Conservation (phyloP, 1,140 invertebrate species). For the Drosophila bocqueti region DNA sequence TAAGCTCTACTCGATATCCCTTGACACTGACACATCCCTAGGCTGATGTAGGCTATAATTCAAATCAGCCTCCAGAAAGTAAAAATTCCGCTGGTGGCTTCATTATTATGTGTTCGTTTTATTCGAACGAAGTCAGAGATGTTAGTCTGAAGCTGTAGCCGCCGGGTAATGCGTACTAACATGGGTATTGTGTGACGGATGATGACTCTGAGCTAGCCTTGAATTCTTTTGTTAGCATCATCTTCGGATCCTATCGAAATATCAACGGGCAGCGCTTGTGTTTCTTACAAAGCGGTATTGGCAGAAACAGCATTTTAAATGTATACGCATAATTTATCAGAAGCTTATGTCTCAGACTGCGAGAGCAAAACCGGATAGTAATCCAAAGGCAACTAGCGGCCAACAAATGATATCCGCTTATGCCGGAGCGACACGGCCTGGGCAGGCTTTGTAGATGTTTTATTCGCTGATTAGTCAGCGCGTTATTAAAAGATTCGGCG, state of each 20-base stretch:
- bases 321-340: slow-evolving; percentile 41
- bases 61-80: slow-evolving; percentile 2
- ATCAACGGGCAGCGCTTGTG: slow-evolving; percentile 32
- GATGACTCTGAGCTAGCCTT: slow-evolving; percentile 20
- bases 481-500: slow-evolving; percentile 53
- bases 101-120: slow-evolving; percentile 2
- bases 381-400: slow-evolving; percentile 36
- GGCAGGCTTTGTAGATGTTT: slow-evolving; percentile 18
- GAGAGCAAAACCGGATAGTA: slow-evolving; percentile 68
- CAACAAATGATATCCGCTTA: slow-evolving; percentile 71
- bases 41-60: slow-evolving; percentile 19
- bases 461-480: slow-evolving; percentile 59
- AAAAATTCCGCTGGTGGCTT: neutral
- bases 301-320: slow-evolving; percentile 24
- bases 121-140: neutral
- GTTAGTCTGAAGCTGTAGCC: neutral
- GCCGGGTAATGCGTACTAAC: neutral
- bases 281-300: slow-evolving; percentile 40
- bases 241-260: slow-evolving; percentile 30
- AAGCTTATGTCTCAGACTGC: slow-evolving; percentile 42
- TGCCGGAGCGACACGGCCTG: slow-evolving; percentile 10
- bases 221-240: slow-evolving; percentile 10
- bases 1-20: slow-evolving; percentile 37
- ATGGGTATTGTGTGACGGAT: slow-evolving; percentile 3
- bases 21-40: slow-evolving; percentile 18